Conservation (phyloP, 2,888 invertebrate species). For the Seira ritae region DNA sequence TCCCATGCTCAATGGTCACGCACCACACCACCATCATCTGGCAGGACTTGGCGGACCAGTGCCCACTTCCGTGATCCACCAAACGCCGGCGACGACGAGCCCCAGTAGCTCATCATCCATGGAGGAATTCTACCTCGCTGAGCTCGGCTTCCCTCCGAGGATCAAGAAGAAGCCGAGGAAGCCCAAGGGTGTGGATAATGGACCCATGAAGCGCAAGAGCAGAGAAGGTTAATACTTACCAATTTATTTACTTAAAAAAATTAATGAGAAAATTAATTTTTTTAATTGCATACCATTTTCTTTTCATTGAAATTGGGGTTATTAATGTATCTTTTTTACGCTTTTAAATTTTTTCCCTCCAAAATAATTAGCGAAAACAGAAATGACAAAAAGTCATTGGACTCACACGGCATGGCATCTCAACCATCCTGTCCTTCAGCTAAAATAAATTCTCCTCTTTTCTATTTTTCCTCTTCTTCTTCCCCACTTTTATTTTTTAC, state of each 20-base stretch:
- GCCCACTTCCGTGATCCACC: slow-evolving; percentile 77
- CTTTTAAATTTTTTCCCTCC: neutral
- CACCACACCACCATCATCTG: slow-evolving; percentile 78
- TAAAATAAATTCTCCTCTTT: neutral
- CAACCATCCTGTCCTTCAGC: neutral
- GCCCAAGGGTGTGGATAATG: slow-evolving; percentile 78
- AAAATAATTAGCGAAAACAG: too few species aligned
- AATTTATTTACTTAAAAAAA: neutral
- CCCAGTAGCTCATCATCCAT: slow-evolving; percentile 82
- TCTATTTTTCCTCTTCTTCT: neutral
- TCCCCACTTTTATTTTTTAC: neutral
- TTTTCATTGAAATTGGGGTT: neutral
- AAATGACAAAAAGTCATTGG: too few species aligned
- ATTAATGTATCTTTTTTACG: slow-evolving; percentile 9
- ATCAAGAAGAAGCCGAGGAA: slow-evolving; percentile 91
- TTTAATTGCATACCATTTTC: neutral
- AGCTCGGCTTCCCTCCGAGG: slow-evolving; percentile 86
- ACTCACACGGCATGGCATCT: too few species aligned
- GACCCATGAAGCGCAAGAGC: slow-evolving; percentile 87
- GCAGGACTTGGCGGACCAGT: slow-evolving; percentile 75
- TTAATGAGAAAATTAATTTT: neutral
- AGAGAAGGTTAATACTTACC: slow-evolving; percentile 83
- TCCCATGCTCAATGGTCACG: slow-evolving; percentile 77
- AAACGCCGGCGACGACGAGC: slow-evolving; percentile 77
- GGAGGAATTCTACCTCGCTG: slow-evolving; percentile 90